These are phyloP conservation scores for Tetragnatha versicolor DNA, from an alignment of 1,140 invertebrate genomes.

Conservation along the genomic window DNA sequence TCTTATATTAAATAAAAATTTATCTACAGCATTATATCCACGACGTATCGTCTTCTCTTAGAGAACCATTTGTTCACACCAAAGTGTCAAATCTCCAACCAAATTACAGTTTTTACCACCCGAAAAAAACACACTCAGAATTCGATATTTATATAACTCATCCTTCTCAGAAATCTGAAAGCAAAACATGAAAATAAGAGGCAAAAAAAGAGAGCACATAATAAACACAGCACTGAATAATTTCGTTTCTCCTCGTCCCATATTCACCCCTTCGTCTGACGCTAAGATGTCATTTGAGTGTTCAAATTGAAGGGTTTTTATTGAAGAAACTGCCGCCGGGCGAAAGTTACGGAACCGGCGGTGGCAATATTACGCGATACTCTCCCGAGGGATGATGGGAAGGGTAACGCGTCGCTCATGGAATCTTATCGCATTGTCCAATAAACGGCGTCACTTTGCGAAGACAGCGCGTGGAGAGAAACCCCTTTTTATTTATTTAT, in stretches of 20 bases:
- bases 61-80: too few species aligned
- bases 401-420: slow-evolving; percentile 12
- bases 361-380: slow-evolving; percentile 14
- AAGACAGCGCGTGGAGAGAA: neutral
- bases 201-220: too few species aligned
- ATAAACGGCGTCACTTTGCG: slow-evolving; percentile 43
- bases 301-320: slow-evolving; percentile 47
- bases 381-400: slow-evolving; percentile 14
- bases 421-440: slow-evolving; percentile 46
- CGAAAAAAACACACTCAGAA: too few species aligned
- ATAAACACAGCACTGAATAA: slow-evolving; percentile 23
- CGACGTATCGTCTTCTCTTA: too few species aligned
- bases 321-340: slow-evolving; percentile 8
- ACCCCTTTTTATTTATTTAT: slow-evolving; percentile 30
- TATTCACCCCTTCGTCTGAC: neutral
- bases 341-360: slow-evolving; percentile 7
- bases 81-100: too few species aligned
- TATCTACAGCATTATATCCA: too few species aligned
- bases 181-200: too few species aligned
- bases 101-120: too few species aligned
- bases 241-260: neutral
- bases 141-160: too few species aligned
- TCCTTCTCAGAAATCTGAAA: too few species aligned
- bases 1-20: too few species aligned
- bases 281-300: slow-evolving; percentile 48